Conservation (phyloP, 53 echinoderm and acorn worm species). For the Henricia sp. region DNA sequence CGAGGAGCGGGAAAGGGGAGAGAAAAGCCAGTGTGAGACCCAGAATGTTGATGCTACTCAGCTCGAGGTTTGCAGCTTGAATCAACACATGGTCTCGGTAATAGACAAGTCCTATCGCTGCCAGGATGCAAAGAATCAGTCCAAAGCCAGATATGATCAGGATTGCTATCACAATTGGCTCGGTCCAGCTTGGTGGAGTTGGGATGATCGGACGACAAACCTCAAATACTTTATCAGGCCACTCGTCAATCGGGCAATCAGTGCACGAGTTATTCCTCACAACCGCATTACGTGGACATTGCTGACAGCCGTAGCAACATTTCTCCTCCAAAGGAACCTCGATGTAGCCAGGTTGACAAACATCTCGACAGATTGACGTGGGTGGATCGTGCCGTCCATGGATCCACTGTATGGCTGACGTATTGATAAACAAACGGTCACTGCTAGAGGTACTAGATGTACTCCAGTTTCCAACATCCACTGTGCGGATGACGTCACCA, state of each 20-base stretch:
- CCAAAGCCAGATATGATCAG: constrained; percentile 50
- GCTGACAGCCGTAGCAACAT: constrained; percentile 84
- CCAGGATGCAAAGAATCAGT: constrained; percentile 33
- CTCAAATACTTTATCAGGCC: constrained; percentile 71
- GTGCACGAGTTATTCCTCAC: constrained; percentile 52
- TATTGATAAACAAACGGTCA: not conserved
- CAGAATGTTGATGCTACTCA: constrained; percentile 51
- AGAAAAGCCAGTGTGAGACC: constrained; percentile 58
- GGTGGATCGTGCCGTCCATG: constrained; percentile 34
- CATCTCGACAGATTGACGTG: constrained; percentile 73
- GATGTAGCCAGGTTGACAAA: constrained; percentile 56
- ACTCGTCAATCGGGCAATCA: constrained; percentile 61
- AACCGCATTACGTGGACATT: constrained; percentile 66
- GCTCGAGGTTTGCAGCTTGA: constrained; percentile 54
- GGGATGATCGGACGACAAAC: constrained; percentile 56
- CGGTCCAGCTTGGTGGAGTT: constrained; percentile 63
- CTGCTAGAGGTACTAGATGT: not conserved
- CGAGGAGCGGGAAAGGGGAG: constrained; percentile 32
- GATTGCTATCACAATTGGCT: constrained; percentile 53
- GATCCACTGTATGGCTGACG: constrained; percentile 9
- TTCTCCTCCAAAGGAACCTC: constrained; percentile 64
- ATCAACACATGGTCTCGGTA: constrained; percentile 46
- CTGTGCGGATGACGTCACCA: not conserved
- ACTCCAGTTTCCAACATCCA: constrained; percentile 15
- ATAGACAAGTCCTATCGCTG: constrained; percentile 13